Evolutionary conservation across 53 echinoderm and acorn worm genomes (phyloP), one percentile per base, ranked within the genome.

Genomic region (Apostichopus leukothele): DNA sequence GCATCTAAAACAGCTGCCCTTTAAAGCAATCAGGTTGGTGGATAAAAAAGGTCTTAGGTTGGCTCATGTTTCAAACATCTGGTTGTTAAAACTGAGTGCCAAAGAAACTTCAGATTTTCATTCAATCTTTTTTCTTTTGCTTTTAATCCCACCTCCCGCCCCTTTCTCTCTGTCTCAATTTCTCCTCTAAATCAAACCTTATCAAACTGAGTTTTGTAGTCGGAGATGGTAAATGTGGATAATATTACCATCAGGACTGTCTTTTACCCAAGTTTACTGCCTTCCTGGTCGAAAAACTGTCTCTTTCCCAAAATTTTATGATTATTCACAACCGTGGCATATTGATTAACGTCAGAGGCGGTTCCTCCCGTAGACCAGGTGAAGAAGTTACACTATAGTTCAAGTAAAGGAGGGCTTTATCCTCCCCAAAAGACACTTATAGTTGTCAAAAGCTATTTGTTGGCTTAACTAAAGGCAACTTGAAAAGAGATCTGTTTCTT

Each of bases 381-480:
- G 6, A 80, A 53, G 6, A 80, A 53, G 59, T 53, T 20, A 23
- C 20, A 22, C 39, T 80, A 55, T 9, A 80, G 80, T 80, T 27
- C 21, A 80, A 54, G 8, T 22, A 23, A 52, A 23, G 53, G 81
- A 18, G 76, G 12, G 19, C 25, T 59, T 81, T 81, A 81, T 81
- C 81, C 60, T 53, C 22, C 81, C 81, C 81, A 54, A 81, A 81
- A 81, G 81, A 59, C 54, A 81, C 81, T 81, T 81, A 81, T 81
- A 81, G 20, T 54, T 81, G 81, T 81, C 81, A 81, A n/a, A 54
- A 81, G 21, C 18, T 81, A 81, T 81, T 54, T 81, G 81, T 81
- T 50, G 18, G 10, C 3, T 55, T 22, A 54, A 21, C 55, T 11
- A 59, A 59, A 59, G 81, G 81, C 54, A 81, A 18, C 54, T 52